Evolutionary conservation across 2,113 vertebrate species (phyloP), one percentile per base, ranked within the genome.

Genomic region (Verasper variegatus): DNA sequence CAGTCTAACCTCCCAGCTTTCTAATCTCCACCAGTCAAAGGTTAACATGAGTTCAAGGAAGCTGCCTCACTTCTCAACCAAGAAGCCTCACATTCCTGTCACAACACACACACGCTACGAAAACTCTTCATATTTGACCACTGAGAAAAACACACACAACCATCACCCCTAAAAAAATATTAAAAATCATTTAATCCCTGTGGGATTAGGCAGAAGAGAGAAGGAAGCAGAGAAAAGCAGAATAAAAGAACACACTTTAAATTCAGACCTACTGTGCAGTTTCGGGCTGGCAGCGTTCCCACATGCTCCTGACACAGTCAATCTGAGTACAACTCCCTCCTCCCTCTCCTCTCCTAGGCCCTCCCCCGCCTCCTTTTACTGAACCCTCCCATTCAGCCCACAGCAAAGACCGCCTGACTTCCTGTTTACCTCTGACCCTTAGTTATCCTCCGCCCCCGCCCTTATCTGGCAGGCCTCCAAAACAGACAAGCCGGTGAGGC

Each of bases 401-500:
- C 76, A 84, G 84, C 79, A 70, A 64, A 80, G 40, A 77, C 81
- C 59, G 71, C 87, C 91, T 87, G 47, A 88, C 93, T 96, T 97
- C 94, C 94, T 94, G 88, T 93, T 95, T 90, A 94, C 89, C 93
- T 93, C 92, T 95, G 90, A 95, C 87, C 93, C 90, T 71, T 68
- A 49, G 57, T 63, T 73, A 71, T 55, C 77, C 82, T 72, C 82
- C 79, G 58, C 85, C 84, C 81, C 81, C 78, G 23, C 83, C 81
- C 75, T 82, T 57, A 78, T 85, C 81, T 92, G 90, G 87, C 89
- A 87, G 80, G 74, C 74, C 67, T 85, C 88, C 89, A 88, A 71
- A 75, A 68, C 80, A 87, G 88, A 81, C 86, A 88, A 89, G 75
- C 84, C 52, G 73, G 82, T 71, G 73, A 82, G 76, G 78, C 79